Percentiles rank a stretch among this genome's conserved stretches.
Conservation (phyloP, 2,888 invertebrate genomes). For the Hemicrepidius hirtus region DNA sequence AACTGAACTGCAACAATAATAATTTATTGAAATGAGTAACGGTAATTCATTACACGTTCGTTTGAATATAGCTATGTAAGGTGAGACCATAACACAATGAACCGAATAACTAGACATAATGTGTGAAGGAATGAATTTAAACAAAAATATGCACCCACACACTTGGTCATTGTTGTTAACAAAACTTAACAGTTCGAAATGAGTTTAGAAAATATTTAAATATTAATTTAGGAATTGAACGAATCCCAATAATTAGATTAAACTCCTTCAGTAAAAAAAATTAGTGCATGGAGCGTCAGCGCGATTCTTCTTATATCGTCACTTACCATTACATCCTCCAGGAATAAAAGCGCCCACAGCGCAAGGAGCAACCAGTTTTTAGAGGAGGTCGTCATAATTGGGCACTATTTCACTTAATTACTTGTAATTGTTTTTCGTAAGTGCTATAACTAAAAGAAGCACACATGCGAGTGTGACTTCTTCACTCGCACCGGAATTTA, state of each 20-base stretch:
- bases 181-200: not conserved
- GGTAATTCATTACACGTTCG: constrained; percentile 42
- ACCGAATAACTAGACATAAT: not conserved
- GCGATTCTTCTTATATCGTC: too few species aligned
- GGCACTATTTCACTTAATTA: constrained; percentile 30
- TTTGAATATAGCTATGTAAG: constrained; percentile 5
- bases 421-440: not conserved
- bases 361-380: constrained; percentile 29
- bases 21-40: constrained; percentile 41
- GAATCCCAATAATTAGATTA: too few species aligned
- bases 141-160: not conserved
- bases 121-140: not conserved
- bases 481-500: constrained; percentile 43
- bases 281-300: too few species aligned
- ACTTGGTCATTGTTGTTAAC: not conserved
- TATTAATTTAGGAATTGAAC: too few species aligned
- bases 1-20: not conserved
- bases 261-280: too few species aligned
- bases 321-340: constrained; percentile 21
- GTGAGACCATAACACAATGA: not conserved
- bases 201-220: too few species aligned
- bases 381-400: constrained; percentile 25
- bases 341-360: constrained; percentile 15
- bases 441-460: constrained; percentile 12
- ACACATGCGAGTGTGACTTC: constrained; percentile 19